Conservation (phyloP, 2,797 vertebrate species). For the Xerus rutilus region DNA sequence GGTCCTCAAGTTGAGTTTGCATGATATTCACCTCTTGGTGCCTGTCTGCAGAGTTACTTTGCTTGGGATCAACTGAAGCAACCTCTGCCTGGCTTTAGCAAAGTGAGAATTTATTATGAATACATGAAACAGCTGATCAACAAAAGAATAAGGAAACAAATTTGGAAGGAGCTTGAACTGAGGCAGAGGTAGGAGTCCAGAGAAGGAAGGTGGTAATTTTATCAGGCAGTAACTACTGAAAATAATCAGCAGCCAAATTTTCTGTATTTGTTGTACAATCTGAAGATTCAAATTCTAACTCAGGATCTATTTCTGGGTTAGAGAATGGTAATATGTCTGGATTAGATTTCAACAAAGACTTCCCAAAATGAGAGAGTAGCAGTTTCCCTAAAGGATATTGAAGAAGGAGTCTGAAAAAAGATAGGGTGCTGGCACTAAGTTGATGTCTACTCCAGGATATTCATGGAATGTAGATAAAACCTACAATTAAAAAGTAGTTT, state of each 20-base stretch:
- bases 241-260: background rate
- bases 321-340: background rate
- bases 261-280: background rate
- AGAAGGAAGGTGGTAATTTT: background rate
- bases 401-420: background rate
- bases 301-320: background rate
- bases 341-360: background rate
- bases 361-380: background rate
- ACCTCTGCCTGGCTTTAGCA: background rate
- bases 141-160: background rate
- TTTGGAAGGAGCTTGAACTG: background rate
- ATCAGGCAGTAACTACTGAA: background rate
- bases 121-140: background rate
- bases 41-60: background rate
- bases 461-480: background rate
- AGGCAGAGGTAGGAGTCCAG: background rate
- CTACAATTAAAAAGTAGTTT: background rate
- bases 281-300: background rate
- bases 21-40: background rate
- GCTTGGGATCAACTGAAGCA: background rate
- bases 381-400: background rate
- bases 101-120: slow-evolving; percentile 19
- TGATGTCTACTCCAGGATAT: background rate
- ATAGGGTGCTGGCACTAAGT: background rate
- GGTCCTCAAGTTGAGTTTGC: background rate